Conservation (phyloP, 2,113 vertebrate species). For the Megalops atlanticus region DNA sequence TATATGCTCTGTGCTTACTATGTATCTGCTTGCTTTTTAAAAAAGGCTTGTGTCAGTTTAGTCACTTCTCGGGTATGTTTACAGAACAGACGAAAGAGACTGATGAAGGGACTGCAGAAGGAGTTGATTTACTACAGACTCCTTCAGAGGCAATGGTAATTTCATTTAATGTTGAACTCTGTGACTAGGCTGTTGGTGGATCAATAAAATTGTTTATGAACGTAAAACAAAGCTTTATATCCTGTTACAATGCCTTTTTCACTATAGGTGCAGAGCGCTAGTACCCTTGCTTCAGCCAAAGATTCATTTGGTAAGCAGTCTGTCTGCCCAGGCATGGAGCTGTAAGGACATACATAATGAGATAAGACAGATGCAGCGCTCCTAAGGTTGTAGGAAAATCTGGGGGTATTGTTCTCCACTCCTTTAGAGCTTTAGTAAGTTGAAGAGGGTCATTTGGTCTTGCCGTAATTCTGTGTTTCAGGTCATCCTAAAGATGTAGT, state of each 20-base stretch:
- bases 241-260: not conserved
- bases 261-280: slow-evolving; percentile 23
- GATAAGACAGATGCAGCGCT: not conserved
- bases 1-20: too few species aligned
- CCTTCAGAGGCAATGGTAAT: slow-evolving; percentile 50
- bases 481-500: too few species aligned
- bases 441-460: too few species aligned
- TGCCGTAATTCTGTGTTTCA: too few species aligned
- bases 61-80: slow-evolving; percentile 13
- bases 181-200: not conserved
- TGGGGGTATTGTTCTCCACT: too few species aligned
- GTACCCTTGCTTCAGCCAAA: not conserved
- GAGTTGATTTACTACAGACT: not conserved
- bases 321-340: too few species aligned
- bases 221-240: not conserved
- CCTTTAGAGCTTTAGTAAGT: too few species aligned
- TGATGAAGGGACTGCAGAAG: not conserved
- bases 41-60: too few species aligned
- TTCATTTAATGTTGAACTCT: not conserved
- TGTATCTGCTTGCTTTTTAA: too few species aligned
- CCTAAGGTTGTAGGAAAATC: too few species aligned
- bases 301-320: slow-evolving; percentile 45
- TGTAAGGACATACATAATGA: not conserved
- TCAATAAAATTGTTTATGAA: too few species aligned
- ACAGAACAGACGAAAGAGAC: slow-evolving; percentile 29